phyloP scores from a whole-genome alignment of 1,140 invertebrate species.

The Drosophila obscura region DNA sequence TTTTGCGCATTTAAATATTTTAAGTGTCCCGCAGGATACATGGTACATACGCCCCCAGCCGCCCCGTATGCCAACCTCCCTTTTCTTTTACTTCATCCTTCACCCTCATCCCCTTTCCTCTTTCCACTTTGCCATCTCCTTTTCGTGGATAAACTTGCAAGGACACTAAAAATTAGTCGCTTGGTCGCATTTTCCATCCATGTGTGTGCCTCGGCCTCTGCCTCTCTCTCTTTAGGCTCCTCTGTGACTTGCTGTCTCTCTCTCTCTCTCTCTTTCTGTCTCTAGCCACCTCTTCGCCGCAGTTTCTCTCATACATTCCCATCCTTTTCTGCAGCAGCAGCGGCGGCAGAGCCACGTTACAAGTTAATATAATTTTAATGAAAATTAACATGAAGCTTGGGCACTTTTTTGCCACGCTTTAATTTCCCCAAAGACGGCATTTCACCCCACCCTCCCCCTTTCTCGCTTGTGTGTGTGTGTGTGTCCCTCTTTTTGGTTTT shows the following conservation, averaged over 20 bases:
- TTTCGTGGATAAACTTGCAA: constrained; percentile 70
- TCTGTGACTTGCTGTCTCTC: constrained; percentile 17
- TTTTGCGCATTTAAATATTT: constrained; percentile 82
- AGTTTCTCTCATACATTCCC: too few species aligned
- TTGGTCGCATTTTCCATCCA: constrained; percentile 39
- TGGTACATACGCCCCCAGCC: too few species aligned
- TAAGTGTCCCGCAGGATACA: constrained; percentile 75
- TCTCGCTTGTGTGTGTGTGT: not conserved
- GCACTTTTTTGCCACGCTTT: constrained; percentile 78
- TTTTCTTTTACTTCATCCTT: not conserved
- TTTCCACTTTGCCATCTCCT: constrained; percentile 1
- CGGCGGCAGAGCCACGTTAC: constrained; percentile 63
- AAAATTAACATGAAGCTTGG: constrained; percentile 79
- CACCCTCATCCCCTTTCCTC: constrained; percentile 34
- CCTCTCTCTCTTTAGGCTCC: constrained; percentile 11
- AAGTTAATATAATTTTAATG: constrained; percentile 83
- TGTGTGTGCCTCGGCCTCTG: constrained; percentile 8
- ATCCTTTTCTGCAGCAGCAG: constrained; percentile 17
- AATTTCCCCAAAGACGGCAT: constrained; percentile 74
- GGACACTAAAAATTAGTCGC: constrained; percentile 81
- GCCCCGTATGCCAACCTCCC: too few species aligned
- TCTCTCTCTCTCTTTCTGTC: not conserved
- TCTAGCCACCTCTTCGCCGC: not conserved
- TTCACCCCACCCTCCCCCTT: constrained; percentile 16
- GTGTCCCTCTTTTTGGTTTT: constrained; percentile 10